Conservation (phyloP, 2,113 vertebrate species). For the Polypterus bichir region DNA sequence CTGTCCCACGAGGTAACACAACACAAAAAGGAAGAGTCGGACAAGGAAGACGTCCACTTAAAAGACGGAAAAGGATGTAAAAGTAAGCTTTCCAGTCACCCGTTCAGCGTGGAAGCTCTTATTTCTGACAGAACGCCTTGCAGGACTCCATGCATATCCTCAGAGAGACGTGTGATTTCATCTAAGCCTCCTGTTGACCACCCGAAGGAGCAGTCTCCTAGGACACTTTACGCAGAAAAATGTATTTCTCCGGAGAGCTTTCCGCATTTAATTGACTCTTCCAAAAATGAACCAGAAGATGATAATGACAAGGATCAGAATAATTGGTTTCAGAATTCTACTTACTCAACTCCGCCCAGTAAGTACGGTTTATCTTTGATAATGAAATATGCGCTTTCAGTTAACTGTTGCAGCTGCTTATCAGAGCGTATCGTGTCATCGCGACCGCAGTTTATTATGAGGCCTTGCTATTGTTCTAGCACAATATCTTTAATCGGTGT, state of each 20-base stretch:
- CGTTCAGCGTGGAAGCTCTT: conserved; percentile 64
- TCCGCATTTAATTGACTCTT: conserved; percentile 30
- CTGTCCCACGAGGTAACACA: conserved; percentile 31
- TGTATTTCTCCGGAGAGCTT: conserved; percentile 33
- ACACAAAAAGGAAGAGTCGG: conserved; percentile 26
- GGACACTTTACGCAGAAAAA: conserved; percentile 30
- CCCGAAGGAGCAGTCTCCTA: conserved; percentile 31
- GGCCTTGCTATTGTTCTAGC: no score
- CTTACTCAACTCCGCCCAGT: conserved; percentile 44
- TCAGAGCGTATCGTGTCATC: no score
- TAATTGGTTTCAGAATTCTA: conserved; percentile 34
- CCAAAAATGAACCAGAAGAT: conserved; percentile 30
- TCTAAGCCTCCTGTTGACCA: conserved; percentile 23
- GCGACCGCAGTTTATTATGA: no score
- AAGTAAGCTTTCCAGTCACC: conserved; percentile 36
- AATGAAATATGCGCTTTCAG: background rate
- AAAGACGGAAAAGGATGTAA: conserved; percentile 41
- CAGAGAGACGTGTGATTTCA: conserved; percentile 22
- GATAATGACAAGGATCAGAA: conserved; percentile 33
- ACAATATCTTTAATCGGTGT: no score
- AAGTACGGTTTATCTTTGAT: conserved; percentile 26
- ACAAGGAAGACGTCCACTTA: conserved; percentile 35
- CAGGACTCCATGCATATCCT: conserved; percentile 23
- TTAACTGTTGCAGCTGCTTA: no score
- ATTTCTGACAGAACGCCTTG: conserved; percentile 41